Conservation (phyloP, 1,140 invertebrate species). For the Thalassaphorura encarpata region DNA sequence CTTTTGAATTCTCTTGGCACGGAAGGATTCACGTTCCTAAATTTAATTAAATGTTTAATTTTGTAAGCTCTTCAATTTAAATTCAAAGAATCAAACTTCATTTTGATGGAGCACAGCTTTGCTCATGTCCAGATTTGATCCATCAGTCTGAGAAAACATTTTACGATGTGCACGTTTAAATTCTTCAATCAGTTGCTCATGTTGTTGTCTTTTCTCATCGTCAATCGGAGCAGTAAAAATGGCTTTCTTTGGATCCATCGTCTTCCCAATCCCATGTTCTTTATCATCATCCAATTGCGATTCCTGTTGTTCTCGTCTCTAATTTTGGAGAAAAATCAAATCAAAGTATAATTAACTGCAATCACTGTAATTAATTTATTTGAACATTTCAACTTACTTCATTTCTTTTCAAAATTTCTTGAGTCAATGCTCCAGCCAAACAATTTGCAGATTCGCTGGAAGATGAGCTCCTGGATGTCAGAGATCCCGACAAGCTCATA, state of each 20-base stretch:
- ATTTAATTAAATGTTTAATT: too few species aligned
- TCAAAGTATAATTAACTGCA: background rate
- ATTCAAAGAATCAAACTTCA: slow-evolving; percentile 12
- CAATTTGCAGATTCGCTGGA: slow-evolving; percentile 33
- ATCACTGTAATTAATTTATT: background rate
- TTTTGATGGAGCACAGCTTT: slow-evolving; percentile 1
- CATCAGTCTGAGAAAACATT: slow-evolving; percentile 54
- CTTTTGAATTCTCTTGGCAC: slow-evolving; percentile 29
- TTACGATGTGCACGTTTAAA: slow-evolving; percentile 71
- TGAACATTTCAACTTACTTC: slow-evolving; percentile 41
- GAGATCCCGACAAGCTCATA: slow-evolving; percentile 20
- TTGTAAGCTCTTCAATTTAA: too few species aligned
- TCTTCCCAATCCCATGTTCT: background rate
- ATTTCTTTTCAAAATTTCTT: slow-evolving; percentile 52
- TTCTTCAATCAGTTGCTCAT: slow-evolving; percentile 61
- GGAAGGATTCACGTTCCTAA: slow-evolving; percentile 24
- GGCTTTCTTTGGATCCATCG: slow-evolving; percentile 15
- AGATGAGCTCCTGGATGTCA: slow-evolving; percentile 3
- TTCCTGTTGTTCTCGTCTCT: too few species aligned
- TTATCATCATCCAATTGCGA: too few species aligned
- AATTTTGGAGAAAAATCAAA: background rate
- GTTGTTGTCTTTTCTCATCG: slow-evolving; percentile 28
- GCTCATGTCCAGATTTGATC: slow-evolving; percentile 11
- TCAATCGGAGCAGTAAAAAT: slow-evolving; percentile 24
- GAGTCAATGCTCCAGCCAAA: slow-evolving; percentile 47